These are phyloP conservation scores for Chaitophorus viminalis DNA, from an alignment of 2,888 invertebrate genomes.

Conservation along the genomic window DNA sequence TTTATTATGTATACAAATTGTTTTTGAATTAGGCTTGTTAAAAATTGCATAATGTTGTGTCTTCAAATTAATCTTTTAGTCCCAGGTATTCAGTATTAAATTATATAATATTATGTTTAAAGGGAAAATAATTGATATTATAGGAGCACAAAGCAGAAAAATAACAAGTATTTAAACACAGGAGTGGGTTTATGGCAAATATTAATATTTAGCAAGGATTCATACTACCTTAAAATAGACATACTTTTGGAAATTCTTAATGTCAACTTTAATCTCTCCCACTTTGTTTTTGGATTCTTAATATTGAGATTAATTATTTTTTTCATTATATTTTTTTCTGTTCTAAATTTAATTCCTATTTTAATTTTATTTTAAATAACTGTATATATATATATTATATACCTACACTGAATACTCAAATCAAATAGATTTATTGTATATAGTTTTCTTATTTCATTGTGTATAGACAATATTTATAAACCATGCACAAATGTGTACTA, in stretches of 20 bases:
- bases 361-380: not conserved
- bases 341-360: slow-evolving; percentile 27
- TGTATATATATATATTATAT: not conserved
- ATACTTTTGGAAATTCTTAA: not conserved
- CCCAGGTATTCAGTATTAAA: slow-evolving; percentile 55
- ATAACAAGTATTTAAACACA: not conserved
- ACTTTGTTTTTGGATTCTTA: not conserved
- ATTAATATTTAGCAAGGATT: slow-evolving; percentile 15
- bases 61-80: slow-evolving; percentile 32
- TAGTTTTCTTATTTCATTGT: slow-evolving; percentile 22
- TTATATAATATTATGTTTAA: slow-evolving; percentile 22
- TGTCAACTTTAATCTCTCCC: not conserved
- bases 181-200: slow-evolving; percentile 22
- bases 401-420: not conserved
- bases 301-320: not conserved
- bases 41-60: slow-evolving; percentile 31
- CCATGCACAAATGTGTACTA: slow-evolving; percentile 27
- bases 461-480: slow-evolving; percentile 13
- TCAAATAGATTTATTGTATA: slow-evolving; percentile 37
- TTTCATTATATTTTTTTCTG: not conserved
- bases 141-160: not conserved
- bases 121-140: slow-evolving; percentile 3
- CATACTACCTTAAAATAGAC: not conserved
- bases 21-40: slow-evolving; percentile 38
- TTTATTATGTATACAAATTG: slow-evolving; percentile 43